Percentiles rank a stretch among this genome's conserved stretches.
Evolutionary conservation across 2,113 vertebrate genomes (phyloP).

Genomic region (Oryzias celebensis): DNA sequence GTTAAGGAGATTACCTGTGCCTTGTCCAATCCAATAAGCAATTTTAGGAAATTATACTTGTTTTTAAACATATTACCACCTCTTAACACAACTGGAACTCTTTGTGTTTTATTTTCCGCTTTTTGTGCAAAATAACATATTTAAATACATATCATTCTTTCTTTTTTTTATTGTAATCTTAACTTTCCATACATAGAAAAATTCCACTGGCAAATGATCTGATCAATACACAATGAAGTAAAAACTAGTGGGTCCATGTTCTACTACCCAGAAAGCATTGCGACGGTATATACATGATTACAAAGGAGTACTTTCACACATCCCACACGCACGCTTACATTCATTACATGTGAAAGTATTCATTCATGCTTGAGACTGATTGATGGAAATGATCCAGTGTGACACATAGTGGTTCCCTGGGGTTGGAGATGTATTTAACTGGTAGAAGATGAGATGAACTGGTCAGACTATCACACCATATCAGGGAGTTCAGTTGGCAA

Average conservation of each 20-base stretch:
- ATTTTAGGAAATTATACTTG: no score
- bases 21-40: no score
- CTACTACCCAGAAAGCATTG: conserved; percentile 21
- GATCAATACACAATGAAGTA: conserved; percentile 8
- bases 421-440: conserved; percentile 55
- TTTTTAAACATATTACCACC: no score
- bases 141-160: no score
- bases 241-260: conserved; percentile 31
- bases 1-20: no score
- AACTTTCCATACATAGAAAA: conserved; percentile 11
- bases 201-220: conserved; percentile 3
- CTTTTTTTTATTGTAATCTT: not conserved
- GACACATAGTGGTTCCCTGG: conserved; percentile 25
- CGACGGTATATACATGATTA: conserved; percentile 19
- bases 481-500: conserved; percentile 36
- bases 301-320: conserved; percentile 9
- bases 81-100: no score
- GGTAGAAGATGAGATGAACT: conserved; percentile 27
- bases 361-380: conserved; percentile 26
- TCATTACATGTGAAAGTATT: conserved; percentile 15
- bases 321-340: conserved; percentile 7
- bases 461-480: conserved; percentile 36
- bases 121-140: no score
- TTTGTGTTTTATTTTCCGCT: no score
- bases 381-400: conserved; percentile 34